Conservation (phyloP, 2,888 invertebrate genomes). For the Syritta pipiens region DNA sequence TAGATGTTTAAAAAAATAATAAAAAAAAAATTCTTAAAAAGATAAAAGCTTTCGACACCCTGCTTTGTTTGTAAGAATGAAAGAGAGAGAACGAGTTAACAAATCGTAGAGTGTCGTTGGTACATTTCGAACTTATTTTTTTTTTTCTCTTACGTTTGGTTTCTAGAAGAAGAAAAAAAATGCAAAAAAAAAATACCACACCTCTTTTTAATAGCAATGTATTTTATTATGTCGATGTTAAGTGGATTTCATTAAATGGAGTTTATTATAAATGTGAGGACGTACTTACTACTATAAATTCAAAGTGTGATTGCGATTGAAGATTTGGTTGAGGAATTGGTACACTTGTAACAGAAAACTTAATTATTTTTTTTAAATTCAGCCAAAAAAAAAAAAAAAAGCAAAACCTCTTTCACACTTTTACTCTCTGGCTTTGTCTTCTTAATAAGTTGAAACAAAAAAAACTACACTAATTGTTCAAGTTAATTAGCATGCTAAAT, state of each 20-base stretch:
- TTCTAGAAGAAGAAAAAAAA: not conserved
- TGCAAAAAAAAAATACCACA: conserved; percentile 20
- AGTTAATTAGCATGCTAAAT: conserved; percentile 63
- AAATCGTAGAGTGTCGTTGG: conserved; percentile 58
- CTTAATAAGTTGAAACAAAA: conserved; percentile 19
- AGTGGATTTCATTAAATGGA: conserved; percentile 55
- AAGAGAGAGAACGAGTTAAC: conserved; percentile 47
- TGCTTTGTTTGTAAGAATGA: conserved; percentile 66
- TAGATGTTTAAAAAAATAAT: conserved; percentile 51
- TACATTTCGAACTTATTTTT: conserved; percentile 21
- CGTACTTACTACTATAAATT: no score
- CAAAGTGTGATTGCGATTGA: not conserved
- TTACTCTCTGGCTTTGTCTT: conserved; percentile 33
- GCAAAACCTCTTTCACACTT: conserved; percentile 10
- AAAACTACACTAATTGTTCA: conserved; percentile 43
- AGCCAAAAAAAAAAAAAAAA: no score
- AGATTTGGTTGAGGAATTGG: conserved; percentile 36
- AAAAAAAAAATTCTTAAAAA: conserved; percentile 13
- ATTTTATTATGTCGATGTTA: conserved; percentile 57
- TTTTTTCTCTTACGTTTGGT: no score
- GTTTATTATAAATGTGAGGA: conserved; percentile 30
- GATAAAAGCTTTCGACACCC: conserved; percentile 65
- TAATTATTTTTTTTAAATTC: not conserved
- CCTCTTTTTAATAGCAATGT: conserved; percentile 37
- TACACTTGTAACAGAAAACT: not conserved